phyloP scores from a whole-genome alignment of 2,797 vertebrate species.

The Moxostoma hubbsi region DNA sequence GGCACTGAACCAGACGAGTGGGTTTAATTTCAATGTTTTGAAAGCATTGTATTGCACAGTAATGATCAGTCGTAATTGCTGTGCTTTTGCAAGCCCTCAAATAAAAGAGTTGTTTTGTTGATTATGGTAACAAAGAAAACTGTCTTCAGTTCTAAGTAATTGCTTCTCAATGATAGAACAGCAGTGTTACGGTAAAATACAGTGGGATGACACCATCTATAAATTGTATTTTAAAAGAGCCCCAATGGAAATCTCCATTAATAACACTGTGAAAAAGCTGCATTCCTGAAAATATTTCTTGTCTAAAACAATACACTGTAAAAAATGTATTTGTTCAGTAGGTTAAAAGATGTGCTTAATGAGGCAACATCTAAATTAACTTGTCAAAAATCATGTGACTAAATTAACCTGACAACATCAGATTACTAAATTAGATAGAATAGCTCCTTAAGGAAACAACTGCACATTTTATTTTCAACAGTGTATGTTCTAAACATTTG shows the following conservation, averaged over 20 bases:
- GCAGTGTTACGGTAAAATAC: neutral
- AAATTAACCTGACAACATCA: too few relatives aligned
- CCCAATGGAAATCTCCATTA: neutral
- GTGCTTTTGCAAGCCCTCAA: constrained; percentile 12
- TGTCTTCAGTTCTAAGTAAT: neutral
- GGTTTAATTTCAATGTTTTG: constrained; percentile 32
- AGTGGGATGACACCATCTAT: neutral
- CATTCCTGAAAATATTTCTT: neutral
- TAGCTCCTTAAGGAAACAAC: too few relatives aligned
- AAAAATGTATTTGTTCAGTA: too few relatives aligned
- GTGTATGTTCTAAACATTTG: neutral
- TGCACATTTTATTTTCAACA: too few relatives aligned
- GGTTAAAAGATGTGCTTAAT: too few relatives aligned
- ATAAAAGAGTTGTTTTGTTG: constrained; percentile 24
- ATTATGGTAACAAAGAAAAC: constrained; percentile 9
- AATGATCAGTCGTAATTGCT: constrained; percentile 28
- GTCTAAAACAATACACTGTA: neutral
- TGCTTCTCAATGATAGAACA: constrained; percentile 1
- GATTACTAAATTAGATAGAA: too few relatives aligned
- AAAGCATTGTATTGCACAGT: neutral
- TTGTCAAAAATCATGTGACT: too few relatives aligned
- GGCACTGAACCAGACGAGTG: constrained; percentile 29
- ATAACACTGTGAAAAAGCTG: neutral
- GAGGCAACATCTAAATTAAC: too few relatives aligned
- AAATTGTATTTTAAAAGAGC: neutral